Percentiles rank a stretch among this genome's conserved stretches.
phyloP scores from a whole-genome alignment of 2,888 invertebrate species.

The Oligia fasciuncula region DNA sequence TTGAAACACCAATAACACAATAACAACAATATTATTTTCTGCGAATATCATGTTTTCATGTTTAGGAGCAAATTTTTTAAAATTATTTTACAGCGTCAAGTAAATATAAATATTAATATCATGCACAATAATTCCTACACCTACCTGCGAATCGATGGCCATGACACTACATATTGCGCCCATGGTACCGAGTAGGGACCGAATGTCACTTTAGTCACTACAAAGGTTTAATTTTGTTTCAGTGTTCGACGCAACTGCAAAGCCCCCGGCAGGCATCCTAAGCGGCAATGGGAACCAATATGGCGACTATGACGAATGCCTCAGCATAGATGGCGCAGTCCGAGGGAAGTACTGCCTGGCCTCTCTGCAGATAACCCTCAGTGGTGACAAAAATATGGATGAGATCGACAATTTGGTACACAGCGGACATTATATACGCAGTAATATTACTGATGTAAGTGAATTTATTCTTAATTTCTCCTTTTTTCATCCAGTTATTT shows the following conservation, averaged over 20 bases:
- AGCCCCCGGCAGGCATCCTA: constrained; percentile 92
- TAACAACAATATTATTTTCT: no score
- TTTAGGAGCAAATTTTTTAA: no score
- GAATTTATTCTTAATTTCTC: background rate
- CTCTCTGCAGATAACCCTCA: constrained; percentile 86
- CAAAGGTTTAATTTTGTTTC: constrained; percentile 68
- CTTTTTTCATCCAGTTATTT: background rate
- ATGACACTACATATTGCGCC: background rate
- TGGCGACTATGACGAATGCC: constrained; percentile 93
- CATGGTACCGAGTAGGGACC: background rate
- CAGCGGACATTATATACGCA: constrained; percentile 88
- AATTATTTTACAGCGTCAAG: background rate
- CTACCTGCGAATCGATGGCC: background rate
- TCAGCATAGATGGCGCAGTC: constrained; percentile 89
- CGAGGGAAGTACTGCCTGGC: constrained; percentile 92
- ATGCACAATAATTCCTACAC: background rate
- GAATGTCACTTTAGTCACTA: background rate
- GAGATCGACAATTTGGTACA: constrained; percentile 86
- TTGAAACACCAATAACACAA: no score
- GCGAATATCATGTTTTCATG: no score
- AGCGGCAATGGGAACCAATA: constrained; percentile 93
- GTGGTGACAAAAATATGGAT: constrained; percentile 72
- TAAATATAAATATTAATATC: background rate
- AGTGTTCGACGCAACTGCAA: constrained; percentile 94
- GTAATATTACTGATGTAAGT: constrained; percentile 89